Base-by-base conservation (phyloP, 2,888 invertebrate genomes). In the Acholoe squamosa region DNA sequence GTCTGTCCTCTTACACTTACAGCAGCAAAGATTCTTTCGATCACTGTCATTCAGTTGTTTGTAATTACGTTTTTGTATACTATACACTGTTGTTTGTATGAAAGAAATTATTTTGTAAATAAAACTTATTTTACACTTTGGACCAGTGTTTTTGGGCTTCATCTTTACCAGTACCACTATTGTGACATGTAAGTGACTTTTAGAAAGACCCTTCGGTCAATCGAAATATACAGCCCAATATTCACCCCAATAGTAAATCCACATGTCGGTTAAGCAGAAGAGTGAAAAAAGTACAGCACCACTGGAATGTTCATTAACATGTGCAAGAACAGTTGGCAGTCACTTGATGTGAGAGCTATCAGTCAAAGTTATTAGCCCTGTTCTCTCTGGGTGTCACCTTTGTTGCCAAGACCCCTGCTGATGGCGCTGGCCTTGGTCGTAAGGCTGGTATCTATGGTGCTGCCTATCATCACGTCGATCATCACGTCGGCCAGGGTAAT, bases 371-470 rank as follows among this genome's bases (percentile, higher is more conserved):
- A 43, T 43, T 10, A 43, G 43, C 10, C 5, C 43, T 43, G 43
- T 43, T 43, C 43, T 43, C 43, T 43, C 43, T 3, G 3, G 10
- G 3, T 19, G n/a, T n/a, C n/a, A 61, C 61, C 61, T 3, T 19
- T 19, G 19, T 19, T 61, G 61, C 43, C 43, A 3, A 7, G 43
- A 43, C 5, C 61, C 61, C 61, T 61, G 61, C n/a, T n/a, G 61
- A 25, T 89, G 89, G 34, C 77, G 43, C 5, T 89, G 76, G 1
- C 34, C 33, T 28, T 89, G 76, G 28, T n/a, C 89, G 25, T 86
- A 71, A 25, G 84, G 86, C 22, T 90, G 86, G 71, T 90, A 77
- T 28, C 84, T 33, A 25, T 90, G 19, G 5, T 90, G 80, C 51
- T 56, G 89, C 5, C 89, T 25, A 22, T 89, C 33, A 22, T 56